Percentiles rank a stretch among this genome's conserved stretches.
phyloP scores from a whole-genome alignment of 37 sponge, comb jelly and placozoan species.

The Crambe crambe region DNA sequence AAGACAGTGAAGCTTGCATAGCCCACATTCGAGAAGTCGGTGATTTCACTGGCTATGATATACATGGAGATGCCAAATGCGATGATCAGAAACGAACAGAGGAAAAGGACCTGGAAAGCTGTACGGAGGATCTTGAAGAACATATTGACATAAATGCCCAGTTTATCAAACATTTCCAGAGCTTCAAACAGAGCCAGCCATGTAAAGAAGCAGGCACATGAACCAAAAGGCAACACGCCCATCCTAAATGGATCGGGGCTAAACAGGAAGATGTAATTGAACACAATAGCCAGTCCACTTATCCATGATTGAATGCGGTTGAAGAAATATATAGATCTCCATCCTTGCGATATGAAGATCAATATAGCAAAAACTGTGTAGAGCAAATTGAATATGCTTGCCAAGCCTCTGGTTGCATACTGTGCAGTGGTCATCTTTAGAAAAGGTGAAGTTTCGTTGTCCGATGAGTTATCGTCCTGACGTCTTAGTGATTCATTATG shows the following conservation, averaged over 20 bases:
- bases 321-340: background rate
- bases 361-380: background rate
- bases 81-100: conserved; percentile 53
- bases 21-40: conserved; percentile 27
- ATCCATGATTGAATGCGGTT: background rate
- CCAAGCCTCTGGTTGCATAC: conserved; percentile 1
- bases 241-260: conserved; percentile 15
- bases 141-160: conserved; percentile 86
- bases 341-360: background rate
- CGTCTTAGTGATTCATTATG: too few relatives aligned
- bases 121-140: conserved; percentile 64
- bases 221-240: conserved; percentile 56
- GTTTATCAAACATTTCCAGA: conserved; percentile 53
- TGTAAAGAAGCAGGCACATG: conserved; percentile 65
- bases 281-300: background rate
- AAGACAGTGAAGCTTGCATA: conserved; percentile 61
- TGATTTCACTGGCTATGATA: conserved; percentile 43
- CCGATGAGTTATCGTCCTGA: background rate
- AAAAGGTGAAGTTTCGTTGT: background rate
- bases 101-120: conserved; percentile 40
- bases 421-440: background rate
- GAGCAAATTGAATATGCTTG: background rate
- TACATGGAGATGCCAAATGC: conserved; percentile 74
- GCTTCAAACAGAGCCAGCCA: conserved; percentile 68
- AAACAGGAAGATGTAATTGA: conserved; percentile 32